phyloP scores from a whole-genome alignment of 2,113 vertebrate genomes.

The Vulpes lagopus region DNA sequence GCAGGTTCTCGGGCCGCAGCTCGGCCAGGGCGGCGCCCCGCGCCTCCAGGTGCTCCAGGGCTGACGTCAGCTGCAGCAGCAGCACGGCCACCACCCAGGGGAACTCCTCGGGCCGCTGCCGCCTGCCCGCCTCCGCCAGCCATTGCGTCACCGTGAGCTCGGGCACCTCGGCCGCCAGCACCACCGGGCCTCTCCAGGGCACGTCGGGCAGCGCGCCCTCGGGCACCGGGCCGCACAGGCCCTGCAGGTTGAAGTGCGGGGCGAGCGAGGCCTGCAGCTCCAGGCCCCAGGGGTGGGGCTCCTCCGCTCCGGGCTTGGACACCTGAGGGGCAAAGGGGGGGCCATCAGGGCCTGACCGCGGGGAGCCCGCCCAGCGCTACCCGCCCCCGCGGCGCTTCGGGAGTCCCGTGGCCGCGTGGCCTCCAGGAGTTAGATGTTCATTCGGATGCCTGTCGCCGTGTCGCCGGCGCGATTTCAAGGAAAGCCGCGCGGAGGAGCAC shows the following conservation, averaged over 20 bases:
- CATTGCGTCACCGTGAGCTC: constrained; percentile 88
- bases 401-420: accelerated
- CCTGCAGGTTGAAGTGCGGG: constrained; percentile 87
- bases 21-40: constrained; percentile 65
- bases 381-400: background rate
- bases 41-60: constrained; percentile 85
- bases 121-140: constrained; percentile 69
- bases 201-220: background rate
- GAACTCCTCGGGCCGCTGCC: constrained; percentile 77
- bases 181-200: accelerated
- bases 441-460: background rate
- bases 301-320: background rate
- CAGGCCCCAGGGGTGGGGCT: background rate
- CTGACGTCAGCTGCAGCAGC: constrained; percentile 89
- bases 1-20: constrained; percentile 85
- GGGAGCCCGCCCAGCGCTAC: too few species aligned
- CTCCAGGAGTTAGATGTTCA: too few species aligned
- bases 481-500: background rate
- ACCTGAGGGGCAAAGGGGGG: constrained; percentile 72
- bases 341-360: background rate
- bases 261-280: constrained; percentile 65
- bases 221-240: constrained; percentile 81
- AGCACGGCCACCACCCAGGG: constrained; percentile 87
- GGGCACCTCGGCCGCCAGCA: constrained; percentile 84
- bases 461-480: background rate